A percentile compares a stretch with the other conserved stretches of the same genome.
These are phyloP conservation scores for Ophiothrix spiculata DNA, from an alignment of 35 echinoderm and acorn worm genomes.

Conservation along the genomic window DNA sequence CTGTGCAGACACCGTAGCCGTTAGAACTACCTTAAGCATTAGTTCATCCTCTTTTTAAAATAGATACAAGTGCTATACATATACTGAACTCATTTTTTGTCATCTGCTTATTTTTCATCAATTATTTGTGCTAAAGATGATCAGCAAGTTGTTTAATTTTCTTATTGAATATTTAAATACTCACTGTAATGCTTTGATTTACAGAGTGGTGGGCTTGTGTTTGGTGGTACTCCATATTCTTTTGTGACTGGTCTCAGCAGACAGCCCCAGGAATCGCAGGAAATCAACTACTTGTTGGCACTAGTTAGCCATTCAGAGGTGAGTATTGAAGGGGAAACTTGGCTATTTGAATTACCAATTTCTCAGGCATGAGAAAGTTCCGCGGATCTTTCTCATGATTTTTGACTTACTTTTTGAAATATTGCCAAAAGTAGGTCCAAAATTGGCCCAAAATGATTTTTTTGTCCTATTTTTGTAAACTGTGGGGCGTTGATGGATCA, in stretches of 20 bases:
- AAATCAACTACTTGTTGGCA: conserved; percentile 71
- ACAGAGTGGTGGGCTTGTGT: conserved; percentile 70
- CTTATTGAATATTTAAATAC: not conserved
- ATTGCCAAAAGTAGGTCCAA: no score
- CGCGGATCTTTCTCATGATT: no score
- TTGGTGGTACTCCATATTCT: conserved; percentile 82
- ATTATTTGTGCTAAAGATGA: not conserved
- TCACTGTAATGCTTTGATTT: conserved; percentile 9
- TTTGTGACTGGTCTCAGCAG: conserved; percentile 84
- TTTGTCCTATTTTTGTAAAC: no score
- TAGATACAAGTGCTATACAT: not conserved
- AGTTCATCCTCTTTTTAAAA: not conserved
- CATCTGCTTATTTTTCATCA: no score
- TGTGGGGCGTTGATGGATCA: no score
- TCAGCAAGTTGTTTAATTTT: not conserved
- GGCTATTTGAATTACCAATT: no score
- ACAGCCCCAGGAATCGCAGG: conserved; percentile 62
- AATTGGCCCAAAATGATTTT: no score
- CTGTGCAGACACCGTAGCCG: no score
- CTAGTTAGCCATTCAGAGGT: conserved; percentile 95
- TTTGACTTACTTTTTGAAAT: no score
- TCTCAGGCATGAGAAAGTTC: no score
- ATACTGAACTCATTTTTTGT: no score
- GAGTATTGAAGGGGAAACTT: conserved; percentile 30
- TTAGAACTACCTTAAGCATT: no score